Evolutionary conservation across 2,888 invertebrate genomes (phyloP), one percentile per base, ranked within the genome.

Genomic region (Drosophila austrosaltans): DNA sequence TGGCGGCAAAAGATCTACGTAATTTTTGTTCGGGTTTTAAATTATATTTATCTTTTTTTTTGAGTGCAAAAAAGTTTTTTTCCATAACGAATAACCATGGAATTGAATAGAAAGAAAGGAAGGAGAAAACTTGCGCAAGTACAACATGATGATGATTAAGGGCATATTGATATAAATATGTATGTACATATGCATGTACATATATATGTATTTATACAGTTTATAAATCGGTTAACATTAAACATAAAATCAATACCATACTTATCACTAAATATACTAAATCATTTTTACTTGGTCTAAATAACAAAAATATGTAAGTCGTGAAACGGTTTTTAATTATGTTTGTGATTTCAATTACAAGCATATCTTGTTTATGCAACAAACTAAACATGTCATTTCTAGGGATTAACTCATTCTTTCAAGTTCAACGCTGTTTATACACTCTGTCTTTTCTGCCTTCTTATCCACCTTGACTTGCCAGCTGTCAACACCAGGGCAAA

Each of bases 1-100:
- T 42, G 80, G 76, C 82, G 78, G 81, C 81, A 69, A 80, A 78
- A 81, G 81, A 83, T 83, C 81, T 81, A 77, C 81, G 81, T 81
- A 83, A 81, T 81, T 83, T 67, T 61, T 66, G 53, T 53, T 10
- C 63, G 30, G 36, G 32, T 57, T 75, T 56, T 63, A 58, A 54
- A 72, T 42, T 62, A 28, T 60, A 42, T 36, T 40, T 39, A 42
- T 28, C 16, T 53, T 53, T 62, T 25, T 30, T 30, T 10, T 10
- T 16, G n/a, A 30, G 28, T 48, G n/a, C 12, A 16, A 53, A 32
- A 32, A 69, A 61, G 63, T 68, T 69, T 66, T 75, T 72, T 74
- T 66, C 56, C 68, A 48, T 44, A 44, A 59, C 63, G 25, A 39
- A 58, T 56, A 61, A 42, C 42, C 58, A 63, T 69, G 56, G 42